Base-by-base conservation (phyloP, 2,888 invertebrate species). In the Dyspetes luteomarginatus region DNA sequence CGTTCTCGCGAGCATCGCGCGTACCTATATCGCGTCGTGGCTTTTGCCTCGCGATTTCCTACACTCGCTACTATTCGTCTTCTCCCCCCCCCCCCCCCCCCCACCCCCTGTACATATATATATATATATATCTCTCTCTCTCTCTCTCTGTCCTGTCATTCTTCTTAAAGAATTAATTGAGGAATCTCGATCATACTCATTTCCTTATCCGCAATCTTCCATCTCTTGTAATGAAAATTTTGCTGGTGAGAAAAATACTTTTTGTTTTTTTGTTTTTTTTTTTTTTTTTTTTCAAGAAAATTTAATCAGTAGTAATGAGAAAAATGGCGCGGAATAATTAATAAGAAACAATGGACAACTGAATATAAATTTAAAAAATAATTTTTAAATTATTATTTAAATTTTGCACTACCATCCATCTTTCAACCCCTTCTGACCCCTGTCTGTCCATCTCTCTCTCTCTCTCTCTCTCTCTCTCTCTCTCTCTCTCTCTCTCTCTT, bases 11-110 rank as follows among this genome's bases (percentile, higher is more conserved):
- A 71, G 65, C 55, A 48, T 60, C 75, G 48, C 68, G 67, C 68
- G 65, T 74, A 69, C 64, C n/a, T n/a, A n/a, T n/a, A n/a, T n/a
- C 65, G 43, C 76, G 68, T 78, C 58, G 67, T 76, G 72, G 48
- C 55, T 71, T 77, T 65, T 72, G 41, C 71, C 75, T 79, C 73
- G 68, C 73, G 50, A 17, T 52, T 60, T 41, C 52, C 75, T 67
- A 36, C 67, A 41, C 45, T 64, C 71, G 48, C 64, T 45, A 36
- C 65, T 43, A 36, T 65, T 26, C 43, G 56, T 77, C 76, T 64
- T 73, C 72, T 30, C 71, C 36, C 41, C 41, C 75, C 17, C n/a
- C 64, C 12, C 62, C 52, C 52, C 26, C 52, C 26, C 62, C 24
- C 41, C n/a, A n/a, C 19, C n/a, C n/a, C n/a, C n/a, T n/a, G n/a